Conservation (phyloP, 2,113 vertebrate genomes). For the Amblyopsis rosae region DNA sequence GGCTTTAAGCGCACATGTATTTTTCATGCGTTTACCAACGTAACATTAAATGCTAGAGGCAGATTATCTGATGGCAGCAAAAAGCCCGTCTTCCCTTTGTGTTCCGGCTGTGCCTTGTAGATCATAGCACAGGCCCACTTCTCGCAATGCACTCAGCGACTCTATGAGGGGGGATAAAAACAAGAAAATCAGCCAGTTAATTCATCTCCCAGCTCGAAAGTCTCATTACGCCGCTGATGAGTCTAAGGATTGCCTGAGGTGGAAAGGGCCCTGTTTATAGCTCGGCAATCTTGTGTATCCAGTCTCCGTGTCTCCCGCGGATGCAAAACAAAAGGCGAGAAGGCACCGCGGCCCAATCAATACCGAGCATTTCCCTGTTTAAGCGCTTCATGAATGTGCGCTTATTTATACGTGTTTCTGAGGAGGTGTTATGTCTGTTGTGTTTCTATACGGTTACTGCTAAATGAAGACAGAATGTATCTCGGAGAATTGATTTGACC, state of each 20-base stretch:
- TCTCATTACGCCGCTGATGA: conserved; percentile 80
- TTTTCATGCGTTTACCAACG: conserved; percentile 24
- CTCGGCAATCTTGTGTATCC: conserved; percentile 53
- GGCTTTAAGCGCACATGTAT: not conserved
- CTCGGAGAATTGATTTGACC: conserved; percentile 73
- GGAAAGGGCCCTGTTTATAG: conserved; percentile 65
- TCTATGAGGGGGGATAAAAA: conserved; percentile 33
- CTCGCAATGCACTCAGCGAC: conserved; percentile 29
- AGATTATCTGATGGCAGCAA: conserved; percentile 31
- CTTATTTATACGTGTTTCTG: conserved; percentile 62
- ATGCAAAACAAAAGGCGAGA: conserved; percentile 66
- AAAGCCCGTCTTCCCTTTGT: conserved; percentile 20
- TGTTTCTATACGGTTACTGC: conserved; percentile 21
- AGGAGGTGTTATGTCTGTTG: conserved; percentile 24
- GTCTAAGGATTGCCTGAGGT: conserved; percentile 69
- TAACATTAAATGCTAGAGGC: conserved; percentile 10
- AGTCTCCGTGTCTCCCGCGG: conserved; percentile 51
- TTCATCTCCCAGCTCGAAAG: conserved; percentile 78
- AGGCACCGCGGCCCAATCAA: conserved; percentile 51
- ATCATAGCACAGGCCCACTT: conserved; percentile 25
- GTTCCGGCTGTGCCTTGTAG: conserved; percentile 42
- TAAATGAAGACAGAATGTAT: conserved; percentile 67
- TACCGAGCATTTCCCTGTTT: conserved; percentile 44
- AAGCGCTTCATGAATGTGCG: conserved; percentile 50
- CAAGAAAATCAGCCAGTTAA: conserved; percentile 75